Conservation (phyloP, 2,888 invertebrate species). For the Xanthorhoe spadicearia region DNA sequence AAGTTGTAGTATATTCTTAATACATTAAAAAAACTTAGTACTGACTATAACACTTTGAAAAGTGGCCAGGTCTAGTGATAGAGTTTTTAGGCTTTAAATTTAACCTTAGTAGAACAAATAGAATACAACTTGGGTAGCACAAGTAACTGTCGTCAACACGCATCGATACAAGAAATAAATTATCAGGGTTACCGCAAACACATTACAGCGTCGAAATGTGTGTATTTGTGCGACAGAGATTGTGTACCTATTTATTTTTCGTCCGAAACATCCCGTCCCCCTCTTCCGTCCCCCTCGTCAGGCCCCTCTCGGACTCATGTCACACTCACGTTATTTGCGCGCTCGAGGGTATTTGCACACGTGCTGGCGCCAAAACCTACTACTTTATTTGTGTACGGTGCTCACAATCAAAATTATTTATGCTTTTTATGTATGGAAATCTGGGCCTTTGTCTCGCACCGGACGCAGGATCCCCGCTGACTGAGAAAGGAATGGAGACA, state of each 20-base stretch:
- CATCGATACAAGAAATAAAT: conserved; percentile 58
- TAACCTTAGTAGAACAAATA: too few species aligned
- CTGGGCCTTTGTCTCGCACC: conserved; percentile 66
- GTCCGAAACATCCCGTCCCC: conserved; percentile 51
- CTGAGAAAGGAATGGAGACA: conserved; percentile 30
- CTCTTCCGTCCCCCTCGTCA: conserved; percentile 39
- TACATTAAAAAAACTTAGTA: too few species aligned
- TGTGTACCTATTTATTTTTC: conserved; percentile 80
- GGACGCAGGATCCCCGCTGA: conserved; percentile 32
- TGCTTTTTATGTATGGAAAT: conserved; percentile 76
- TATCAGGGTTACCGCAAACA: conserved; percentile 69
- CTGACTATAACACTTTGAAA: too few species aligned
- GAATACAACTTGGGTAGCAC: background rate
- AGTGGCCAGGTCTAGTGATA: background rate
- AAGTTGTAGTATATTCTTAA: too few species aligned
- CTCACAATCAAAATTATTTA: conserved; percentile 81
- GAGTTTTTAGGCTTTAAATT: too few species aligned
- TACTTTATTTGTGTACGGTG: conserved; percentile 72
- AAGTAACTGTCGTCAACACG: conserved; percentile 27
- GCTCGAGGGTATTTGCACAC: conserved; percentile 67
- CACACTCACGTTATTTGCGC: conserved; percentile 73
- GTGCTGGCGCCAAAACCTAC: conserved; percentile 66
- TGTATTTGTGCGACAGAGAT: conserved; percentile 74
- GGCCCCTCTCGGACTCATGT: conserved; percentile 49
- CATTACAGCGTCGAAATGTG: conserved; percentile 74